Conservation (phyloP, 2,113 vertebrate species). For the Nycticebus coucang region DNA sequence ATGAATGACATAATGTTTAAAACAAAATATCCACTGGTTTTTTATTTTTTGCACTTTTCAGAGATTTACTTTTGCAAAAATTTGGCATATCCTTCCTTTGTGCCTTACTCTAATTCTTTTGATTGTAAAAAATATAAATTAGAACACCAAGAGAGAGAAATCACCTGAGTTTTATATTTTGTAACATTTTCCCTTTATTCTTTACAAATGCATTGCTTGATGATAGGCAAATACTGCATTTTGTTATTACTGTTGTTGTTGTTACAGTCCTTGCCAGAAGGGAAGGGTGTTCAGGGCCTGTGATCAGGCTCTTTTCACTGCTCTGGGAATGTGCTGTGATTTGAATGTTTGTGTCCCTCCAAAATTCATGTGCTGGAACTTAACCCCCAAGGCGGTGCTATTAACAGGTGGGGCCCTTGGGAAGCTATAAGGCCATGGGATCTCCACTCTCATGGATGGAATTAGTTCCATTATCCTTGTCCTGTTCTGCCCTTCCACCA, state of each 20-base stretch:
- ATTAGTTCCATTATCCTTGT: neutral
- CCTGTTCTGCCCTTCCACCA: neutral
- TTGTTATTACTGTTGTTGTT: neutral
- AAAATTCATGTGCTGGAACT: neutral
- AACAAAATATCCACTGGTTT: neutral
- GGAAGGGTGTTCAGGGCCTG: neutral
- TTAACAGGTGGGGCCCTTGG: neutral
- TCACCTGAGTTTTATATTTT: neutral
- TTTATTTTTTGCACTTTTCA: neutral
- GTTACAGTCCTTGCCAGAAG: neutral
- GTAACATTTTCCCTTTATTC: neutral
- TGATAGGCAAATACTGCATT: neutral
- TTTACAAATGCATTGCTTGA: neutral
- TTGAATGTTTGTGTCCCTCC: neutral
- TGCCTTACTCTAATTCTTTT: neutral
- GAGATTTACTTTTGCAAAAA: neutral
- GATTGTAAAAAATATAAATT: neutral
- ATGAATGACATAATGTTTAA: neutral
- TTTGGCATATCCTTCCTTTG: neutral
- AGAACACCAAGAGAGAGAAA: neutral
- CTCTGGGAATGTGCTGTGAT: neutral
- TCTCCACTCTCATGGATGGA: neutral
- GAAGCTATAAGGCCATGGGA: neutral
- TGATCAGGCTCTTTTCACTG: neutral
- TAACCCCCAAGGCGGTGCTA: neutral